These are phyloP conservation scores for Apostichopus parvimensis DNA, from an alignment of 35 echinoderm and acorn worm genomes.

Conservation along the genomic window DNA sequence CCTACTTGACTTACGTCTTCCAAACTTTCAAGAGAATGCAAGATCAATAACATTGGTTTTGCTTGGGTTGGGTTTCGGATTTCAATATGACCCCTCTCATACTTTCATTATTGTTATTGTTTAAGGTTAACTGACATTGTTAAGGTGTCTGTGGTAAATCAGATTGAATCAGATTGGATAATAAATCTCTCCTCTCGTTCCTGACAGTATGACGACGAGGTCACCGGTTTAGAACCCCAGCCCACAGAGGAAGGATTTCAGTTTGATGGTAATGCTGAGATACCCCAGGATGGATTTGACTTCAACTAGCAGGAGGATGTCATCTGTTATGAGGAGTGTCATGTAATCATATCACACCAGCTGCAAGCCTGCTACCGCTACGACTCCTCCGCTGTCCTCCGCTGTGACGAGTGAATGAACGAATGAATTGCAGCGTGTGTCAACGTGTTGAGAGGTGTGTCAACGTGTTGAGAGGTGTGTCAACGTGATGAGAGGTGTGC, in stretches of 20 bases:
- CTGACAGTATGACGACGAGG: constrained; percentile 70
- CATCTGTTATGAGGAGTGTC: neutral
- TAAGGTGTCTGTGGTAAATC: neutral
- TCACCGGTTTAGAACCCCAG: constrained; percentile 76
- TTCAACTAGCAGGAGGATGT: constrained; percentile 63
- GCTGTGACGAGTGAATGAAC: neutral
- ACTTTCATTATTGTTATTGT: too few species aligned
- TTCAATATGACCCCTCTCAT: too few species aligned
- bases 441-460: neutral
- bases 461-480: neutral
- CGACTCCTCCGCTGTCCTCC: neutral
- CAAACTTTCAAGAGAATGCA: too few species aligned
- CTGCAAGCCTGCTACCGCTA: constrained; percentile 17
- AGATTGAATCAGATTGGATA: neutral
- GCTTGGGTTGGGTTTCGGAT: too few species aligned
- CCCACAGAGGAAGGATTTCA: constrained; percentile 79
- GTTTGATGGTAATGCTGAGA: constrained; percentile 82
- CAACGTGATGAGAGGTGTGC: neutral
- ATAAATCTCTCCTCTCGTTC: constrained; percentile 10
- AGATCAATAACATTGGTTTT: too few species aligned
- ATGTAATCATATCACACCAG: constrained; percentile 2
- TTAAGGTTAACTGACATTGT: too few species aligned
- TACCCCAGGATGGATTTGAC: constrained; percentile 90
- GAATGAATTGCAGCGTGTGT: neutral
- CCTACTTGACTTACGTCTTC: too few species aligned